A percentile compares a stretch with the other conserved stretches of the same genome.
phyloP scores from a whole-genome alignment of 2,113 vertebrate genomes.

The Butorides virescens region DNA sequence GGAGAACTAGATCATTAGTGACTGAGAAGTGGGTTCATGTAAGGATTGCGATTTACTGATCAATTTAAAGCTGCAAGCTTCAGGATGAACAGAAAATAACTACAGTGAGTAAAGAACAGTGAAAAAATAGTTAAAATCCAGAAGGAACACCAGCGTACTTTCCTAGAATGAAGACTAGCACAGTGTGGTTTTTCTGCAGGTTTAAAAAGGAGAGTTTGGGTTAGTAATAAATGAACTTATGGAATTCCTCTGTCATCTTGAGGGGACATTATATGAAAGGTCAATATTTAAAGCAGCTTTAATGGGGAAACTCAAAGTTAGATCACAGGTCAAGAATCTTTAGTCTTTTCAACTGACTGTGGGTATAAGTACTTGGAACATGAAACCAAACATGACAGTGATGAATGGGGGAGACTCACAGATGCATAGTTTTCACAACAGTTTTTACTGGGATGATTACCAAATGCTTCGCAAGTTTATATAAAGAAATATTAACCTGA shows the following conservation, averaged over 20 bases:
- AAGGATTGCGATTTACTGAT: neutral
- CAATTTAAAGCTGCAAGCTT: neutral
- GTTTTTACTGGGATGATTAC: neutral
- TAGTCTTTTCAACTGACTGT: neutral
- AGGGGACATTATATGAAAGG: neutral
- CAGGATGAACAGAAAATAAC: neutral
- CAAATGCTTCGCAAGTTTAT: neutral
- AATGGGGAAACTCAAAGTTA: neutral
- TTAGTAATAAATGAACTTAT: neutral
- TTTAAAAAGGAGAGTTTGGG: neutral
- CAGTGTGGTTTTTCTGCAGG: neutral
- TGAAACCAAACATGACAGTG: neutral
- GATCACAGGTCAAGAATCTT: neutral
- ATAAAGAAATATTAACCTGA: neutral
- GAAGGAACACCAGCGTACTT: neutral
- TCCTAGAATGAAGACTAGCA: neutral
- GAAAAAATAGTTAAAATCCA: neutral
- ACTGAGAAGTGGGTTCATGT: neutral
- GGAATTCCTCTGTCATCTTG: neutral
- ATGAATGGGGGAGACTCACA: neutral
- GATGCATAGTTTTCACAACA: neutral
- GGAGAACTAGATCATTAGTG: neutral
- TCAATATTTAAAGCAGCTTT: neutral
- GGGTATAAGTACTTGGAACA: neutral
- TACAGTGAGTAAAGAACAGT: neutral